Evolutionary conservation across 2,888 invertebrate genomes (phyloP).

Genomic region (Buathra laborator): DNA sequence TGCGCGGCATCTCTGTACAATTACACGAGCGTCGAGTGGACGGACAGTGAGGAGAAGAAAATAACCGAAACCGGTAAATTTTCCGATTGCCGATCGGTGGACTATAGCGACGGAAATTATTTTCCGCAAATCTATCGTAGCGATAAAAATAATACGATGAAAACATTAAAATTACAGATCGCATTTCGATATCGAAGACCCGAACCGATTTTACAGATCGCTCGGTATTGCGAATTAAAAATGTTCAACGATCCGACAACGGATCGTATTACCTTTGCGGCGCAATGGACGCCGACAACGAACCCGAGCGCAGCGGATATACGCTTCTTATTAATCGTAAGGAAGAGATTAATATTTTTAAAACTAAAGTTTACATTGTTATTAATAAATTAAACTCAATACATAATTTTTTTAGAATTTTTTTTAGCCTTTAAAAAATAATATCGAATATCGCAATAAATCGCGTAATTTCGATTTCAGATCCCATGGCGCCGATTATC

Average conservation of each 20-base stretch:
- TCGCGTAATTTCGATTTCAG: constrained; percentile 78
- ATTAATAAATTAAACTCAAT: not conserved
- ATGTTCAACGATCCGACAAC: constrained; percentile 78
- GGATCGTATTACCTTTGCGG: constrained; percentile 79
- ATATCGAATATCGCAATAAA: not conserved
- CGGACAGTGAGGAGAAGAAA: constrained; percentile 69
- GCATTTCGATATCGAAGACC: constrained; percentile 67
- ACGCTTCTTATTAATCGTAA: constrained; percentile 83
- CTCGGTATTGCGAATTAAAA: constrained; percentile 79
- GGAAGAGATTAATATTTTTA: constrained; percentile 39
- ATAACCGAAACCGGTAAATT: constrained; percentile 73
- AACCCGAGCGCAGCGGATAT: constrained; percentile 71
- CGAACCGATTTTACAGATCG: constrained; percentile 82
- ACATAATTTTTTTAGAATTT: not conserved
- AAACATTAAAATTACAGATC: constrained; percentile 70
- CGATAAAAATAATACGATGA: not conserved
- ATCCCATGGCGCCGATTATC: constrained; percentile 85
- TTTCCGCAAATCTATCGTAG: constrained; percentile 63
- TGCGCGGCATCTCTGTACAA: constrained; percentile 87
- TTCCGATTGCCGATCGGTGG: not conserved
- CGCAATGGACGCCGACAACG: constrained; percentile 62
- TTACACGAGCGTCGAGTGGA: constrained; percentile 87
- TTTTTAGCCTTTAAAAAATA: not conserved
- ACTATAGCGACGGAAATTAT: constrained; percentile 8
- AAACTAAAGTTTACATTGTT: constrained; percentile 25